phyloP scores from a whole-genome alignment of 2,888 invertebrate genomes.

The Linnaemya vulpina region DNA sequence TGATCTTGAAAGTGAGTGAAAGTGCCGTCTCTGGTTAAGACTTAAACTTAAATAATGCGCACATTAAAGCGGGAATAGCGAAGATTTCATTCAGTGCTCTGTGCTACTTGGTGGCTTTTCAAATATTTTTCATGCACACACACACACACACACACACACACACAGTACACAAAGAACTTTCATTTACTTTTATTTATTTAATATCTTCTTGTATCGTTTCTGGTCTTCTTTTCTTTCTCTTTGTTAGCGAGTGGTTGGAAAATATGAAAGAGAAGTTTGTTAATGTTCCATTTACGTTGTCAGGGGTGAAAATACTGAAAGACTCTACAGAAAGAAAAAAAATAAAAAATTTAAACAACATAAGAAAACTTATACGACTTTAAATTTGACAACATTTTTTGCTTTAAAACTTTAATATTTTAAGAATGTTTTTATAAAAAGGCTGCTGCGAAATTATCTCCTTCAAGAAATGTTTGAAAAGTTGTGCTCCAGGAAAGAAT shows the following conservation, averaged over 20 bases:
- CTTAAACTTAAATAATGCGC: constrained; percentile 1
- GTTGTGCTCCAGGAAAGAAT: no score
- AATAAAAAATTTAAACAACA: no score
- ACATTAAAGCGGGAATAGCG: constrained; percentile 18
- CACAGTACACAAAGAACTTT: background rate
- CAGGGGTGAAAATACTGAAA: background rate
- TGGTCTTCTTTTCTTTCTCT: constrained; percentile 1
- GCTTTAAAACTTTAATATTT: background rate
- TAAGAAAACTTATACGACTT: constrained; percentile 11
- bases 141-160: background rate
- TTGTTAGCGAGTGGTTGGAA: constrained; percentile 22
- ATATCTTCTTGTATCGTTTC: background rate
- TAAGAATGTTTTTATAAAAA: background rate
- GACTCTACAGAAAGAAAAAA: background rate
- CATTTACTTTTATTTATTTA: background rate
- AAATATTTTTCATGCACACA: background rate
- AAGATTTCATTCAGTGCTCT: background rate
- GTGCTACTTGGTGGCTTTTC: background rate
- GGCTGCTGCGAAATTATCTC: background rate
- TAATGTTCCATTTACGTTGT: background rate
- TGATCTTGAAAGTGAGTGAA: background rate
- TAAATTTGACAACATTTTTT: background rate
- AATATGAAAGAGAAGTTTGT: background rate
- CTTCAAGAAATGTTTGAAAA: background rate
- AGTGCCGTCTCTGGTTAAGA: background rate